phyloP scores from a whole-genome alignment of 1,140 invertebrate species.

The Drosophila erecta region DNA sequence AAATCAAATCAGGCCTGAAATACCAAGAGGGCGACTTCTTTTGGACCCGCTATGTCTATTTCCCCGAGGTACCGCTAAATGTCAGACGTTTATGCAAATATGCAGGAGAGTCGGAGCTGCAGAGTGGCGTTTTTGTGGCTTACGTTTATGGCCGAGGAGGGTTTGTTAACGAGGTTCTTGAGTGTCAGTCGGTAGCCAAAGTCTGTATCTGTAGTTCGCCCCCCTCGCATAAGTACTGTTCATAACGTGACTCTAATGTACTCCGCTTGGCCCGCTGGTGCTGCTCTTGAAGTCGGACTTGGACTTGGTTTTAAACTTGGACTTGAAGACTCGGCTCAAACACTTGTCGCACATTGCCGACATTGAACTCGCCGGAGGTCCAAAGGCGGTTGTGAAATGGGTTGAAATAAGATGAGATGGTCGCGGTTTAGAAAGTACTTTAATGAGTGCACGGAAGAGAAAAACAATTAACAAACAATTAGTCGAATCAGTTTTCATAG shows the following conservation, averaged over 20 bases:
- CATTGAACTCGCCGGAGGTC: constrained; percentile 58
- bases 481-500: constrained; percentile 3
- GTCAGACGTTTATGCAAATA: constrained; percentile 74
- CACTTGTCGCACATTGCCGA: constrained; percentile 60
- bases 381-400: constrained; percentile 42
- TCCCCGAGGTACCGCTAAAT: constrained; percentile 69
- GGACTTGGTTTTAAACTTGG: constrained; percentile 9
- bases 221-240: constrained; percentile 66
- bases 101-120: constrained; percentile 26
- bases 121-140: constrained; percentile 14
- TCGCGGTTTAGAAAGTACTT: constrained; percentile 39
- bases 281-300: constrained; percentile 31
- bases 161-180: constrained; percentile 59
- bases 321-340: constrained; percentile 31
- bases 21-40: constrained; percentile 48
- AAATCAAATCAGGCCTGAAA: constrained; percentile 69
- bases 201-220: constrained; percentile 13
- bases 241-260: constrained; percentile 77
- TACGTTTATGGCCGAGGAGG: constrained; percentile 46
- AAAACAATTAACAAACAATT: constrained; percentile 25
- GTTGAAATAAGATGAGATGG: constrained; percentile 18
- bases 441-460: constrained; percentile 1
- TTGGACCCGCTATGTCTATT: constrained; percentile 11
- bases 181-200: constrained; percentile 35
- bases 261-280: constrained; percentile 27